Evolutionary conservation across 2,797 vertebrate species (phyloP).

Genomic region (Gymnoscopelus microlampas): DNA sequence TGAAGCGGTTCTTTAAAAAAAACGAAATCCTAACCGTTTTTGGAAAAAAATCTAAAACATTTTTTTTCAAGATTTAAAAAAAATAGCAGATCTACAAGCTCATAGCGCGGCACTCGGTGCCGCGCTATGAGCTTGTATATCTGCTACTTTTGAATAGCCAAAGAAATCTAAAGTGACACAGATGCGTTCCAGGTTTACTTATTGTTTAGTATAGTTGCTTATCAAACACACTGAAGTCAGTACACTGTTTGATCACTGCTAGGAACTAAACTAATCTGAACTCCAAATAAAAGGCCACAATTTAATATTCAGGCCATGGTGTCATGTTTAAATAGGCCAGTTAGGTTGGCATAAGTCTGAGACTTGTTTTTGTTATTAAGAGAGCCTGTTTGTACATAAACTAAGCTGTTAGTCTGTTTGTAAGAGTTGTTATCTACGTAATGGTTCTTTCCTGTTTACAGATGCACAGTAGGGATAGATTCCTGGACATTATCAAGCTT

Average conservation of each 20-base stretch:
- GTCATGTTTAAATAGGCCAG: constrained; percentile 1
- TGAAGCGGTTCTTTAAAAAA: too few relatives aligned
- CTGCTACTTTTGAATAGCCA: too few relatives aligned
- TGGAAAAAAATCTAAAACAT: too few relatives aligned
- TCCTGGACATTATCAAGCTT: constrained; percentile 41
- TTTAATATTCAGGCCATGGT: neutral
- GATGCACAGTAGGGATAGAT: constrained; percentile 57
- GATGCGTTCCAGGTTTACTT: too few relatives aligned
- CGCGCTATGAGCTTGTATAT: too few relatives aligned
- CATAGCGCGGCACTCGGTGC: too few relatives aligned
- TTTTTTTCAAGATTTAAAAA: too few relatives aligned
- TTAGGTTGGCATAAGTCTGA: constrained; percentile 8
- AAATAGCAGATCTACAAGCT: too few relatives aligned
- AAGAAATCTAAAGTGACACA: too few relatives aligned
- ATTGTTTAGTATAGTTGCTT: too few relatives aligned
- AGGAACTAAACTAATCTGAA: neutral
- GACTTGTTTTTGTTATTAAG: constrained; percentile 26
- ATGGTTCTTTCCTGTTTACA: constrained; percentile 80
- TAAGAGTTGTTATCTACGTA: constrained; percentile 61
- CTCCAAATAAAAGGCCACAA: constrained; percentile 17
- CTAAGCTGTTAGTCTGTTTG: constrained; percentile 45
- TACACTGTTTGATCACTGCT: neutral
- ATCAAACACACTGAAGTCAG: too few relatives aligned
- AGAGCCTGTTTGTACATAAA: constrained; percentile 52
- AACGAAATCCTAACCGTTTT: too few relatives aligned